Evolutionary conservation across 1,140 invertebrate species (phyloP), one percentile per base, ranked within the genome.

Genomic region (Microplitis demolitor): DNA sequence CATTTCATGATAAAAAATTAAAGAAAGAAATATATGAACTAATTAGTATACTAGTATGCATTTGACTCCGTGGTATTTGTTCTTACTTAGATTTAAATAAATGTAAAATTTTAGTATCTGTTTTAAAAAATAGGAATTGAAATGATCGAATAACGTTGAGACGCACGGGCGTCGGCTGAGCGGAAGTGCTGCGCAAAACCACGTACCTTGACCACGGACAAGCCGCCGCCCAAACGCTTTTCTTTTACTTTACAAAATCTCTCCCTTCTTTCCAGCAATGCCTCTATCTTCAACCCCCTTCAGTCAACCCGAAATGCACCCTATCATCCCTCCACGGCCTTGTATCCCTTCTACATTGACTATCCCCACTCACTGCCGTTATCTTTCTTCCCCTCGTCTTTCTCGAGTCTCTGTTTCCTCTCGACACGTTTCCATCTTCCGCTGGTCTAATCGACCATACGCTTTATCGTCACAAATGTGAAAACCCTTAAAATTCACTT

Each of bases 121-220:
- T 58, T 24, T 9, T 58, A 6, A 33, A 33, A 4, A 33, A 24
- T 4, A 58, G 24, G 24, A 24, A 24, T 24, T 1, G 56, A 58
- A 34, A 62, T 64, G 39, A 64, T 63, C 8, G 33, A 64, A 64
- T 35, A 51, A 11, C 13, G 13, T 33, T 45, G 14, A 51, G 51
- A 58, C 63, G 71, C 75, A 73, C 69, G 74, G 71, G 70, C 69
- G 70, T 75, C 72, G 75, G 74, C 74, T 78, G 76, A 75, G 77
- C 73, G 66, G 76, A 78, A 75, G 50, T 74, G 77, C 78, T 80
- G 78, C 83, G 81, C 77, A 77, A 39, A 78, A 78, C 78, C 80
- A 78, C 75, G 79, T 79, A 79, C 79, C 84, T 87, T 86, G 85
- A 86, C 85, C 85, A 85, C 80, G 80, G 85, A 85, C 84, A 85